Evolutionary conservation across 1,140 invertebrate species (phyloP).

Genomic region (Drosophila rhopaloa): DNA sequence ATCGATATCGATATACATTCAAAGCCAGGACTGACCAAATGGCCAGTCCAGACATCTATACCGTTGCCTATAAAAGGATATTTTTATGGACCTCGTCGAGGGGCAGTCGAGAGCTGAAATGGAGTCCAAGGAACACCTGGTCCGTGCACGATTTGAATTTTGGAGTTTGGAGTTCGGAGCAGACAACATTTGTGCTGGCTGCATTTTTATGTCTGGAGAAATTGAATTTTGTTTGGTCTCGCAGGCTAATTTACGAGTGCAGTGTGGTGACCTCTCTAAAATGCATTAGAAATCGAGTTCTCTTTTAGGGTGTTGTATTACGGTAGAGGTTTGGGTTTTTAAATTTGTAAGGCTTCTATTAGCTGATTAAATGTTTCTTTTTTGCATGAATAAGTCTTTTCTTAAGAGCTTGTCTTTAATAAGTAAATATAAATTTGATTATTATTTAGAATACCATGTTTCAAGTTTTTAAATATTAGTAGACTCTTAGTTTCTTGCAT

Average conservation of each 20-base stretch:
- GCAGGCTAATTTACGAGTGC: constrained; percentile 58
- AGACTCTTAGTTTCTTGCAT: no score
- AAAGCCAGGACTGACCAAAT: constrained; percentile 59
- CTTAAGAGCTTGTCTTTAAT: no score
- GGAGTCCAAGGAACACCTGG: constrained; percentile 60
- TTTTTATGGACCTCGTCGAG: constrained; percentile 63
- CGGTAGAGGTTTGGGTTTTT: not conserved
- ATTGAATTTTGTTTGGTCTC: constrained; percentile 18
- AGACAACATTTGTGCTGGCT: constrained; percentile 51
- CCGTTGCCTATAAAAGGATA: constrained; percentile 73
- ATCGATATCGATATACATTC: constrained; percentile 74
- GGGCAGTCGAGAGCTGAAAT: constrained; percentile 4
- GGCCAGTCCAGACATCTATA: constrained; percentile 60
- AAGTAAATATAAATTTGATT: no score
- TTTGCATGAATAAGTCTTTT: no score
- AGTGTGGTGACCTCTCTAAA: not conserved
- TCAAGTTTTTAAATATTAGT: no score
- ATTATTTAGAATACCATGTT: no score
- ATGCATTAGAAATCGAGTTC: constrained; percentile 10
- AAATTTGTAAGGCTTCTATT: not conserved
- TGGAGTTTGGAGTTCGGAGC: constrained; percentile 21
- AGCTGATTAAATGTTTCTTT: not conserved
- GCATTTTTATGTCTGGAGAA: constrained; percentile 50
- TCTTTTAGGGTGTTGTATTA: constrained; percentile 1
- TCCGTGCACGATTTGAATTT: constrained; percentile 63